A percentile compares a stretch with the other conserved stretches of the same genome.
Conservation (phyloP, 2,888 invertebrate genomes). For the Acrobasis consociella region DNA sequence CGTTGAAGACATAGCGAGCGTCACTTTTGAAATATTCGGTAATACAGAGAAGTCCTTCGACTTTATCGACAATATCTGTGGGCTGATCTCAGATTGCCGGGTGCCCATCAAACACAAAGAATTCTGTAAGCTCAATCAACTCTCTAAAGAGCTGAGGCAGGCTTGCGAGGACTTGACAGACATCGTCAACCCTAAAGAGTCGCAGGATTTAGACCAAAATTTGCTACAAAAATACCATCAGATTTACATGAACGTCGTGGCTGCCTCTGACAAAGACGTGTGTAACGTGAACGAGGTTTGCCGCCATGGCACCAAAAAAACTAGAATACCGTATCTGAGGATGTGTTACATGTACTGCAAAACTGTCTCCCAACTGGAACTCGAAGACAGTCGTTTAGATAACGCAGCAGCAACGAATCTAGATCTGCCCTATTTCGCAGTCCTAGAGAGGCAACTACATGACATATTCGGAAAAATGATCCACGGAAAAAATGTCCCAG, state of each 20-base stretch:
- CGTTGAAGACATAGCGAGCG: conserved; percentile 75
- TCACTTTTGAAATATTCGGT: conserved; percentile 76
- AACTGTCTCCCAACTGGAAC: conserved; percentile 78
- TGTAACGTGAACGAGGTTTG: conserved; percentile 69
- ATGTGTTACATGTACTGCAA: conserved; percentile 83
- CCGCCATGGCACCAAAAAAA: conserved; percentile 62
- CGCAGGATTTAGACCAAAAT: conserved; percentile 53
- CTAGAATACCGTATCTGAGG: conserved; percentile 73
- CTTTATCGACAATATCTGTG: conserved; percentile 72
- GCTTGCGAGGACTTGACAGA: conserved; percentile 75
- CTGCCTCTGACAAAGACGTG: conserved; percentile 74
- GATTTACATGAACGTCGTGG: conserved; percentile 77
- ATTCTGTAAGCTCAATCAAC: conserved; percentile 73
- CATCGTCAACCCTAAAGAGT: conserved; percentile 51
- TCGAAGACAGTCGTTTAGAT: conserved; percentile 53
- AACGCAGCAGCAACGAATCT: conserved; percentile 43
- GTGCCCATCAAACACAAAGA: conserved; percentile 77
- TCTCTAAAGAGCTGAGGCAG: conserved; percentile 71
- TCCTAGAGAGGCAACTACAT: conserved; percentile 80
- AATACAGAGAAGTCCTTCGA: conserved; percentile 73
- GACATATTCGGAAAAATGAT: conserved; percentile 86
- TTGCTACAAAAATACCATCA: conserved; percentile 71
- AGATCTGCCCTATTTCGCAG: conserved; percentile 73
- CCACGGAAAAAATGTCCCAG: conserved; percentile 85
- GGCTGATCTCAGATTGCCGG: conserved; percentile 68